phyloP scores from a whole-genome alignment of 2,888 invertebrate genomes.

The Hipparchia semele region DNA sequence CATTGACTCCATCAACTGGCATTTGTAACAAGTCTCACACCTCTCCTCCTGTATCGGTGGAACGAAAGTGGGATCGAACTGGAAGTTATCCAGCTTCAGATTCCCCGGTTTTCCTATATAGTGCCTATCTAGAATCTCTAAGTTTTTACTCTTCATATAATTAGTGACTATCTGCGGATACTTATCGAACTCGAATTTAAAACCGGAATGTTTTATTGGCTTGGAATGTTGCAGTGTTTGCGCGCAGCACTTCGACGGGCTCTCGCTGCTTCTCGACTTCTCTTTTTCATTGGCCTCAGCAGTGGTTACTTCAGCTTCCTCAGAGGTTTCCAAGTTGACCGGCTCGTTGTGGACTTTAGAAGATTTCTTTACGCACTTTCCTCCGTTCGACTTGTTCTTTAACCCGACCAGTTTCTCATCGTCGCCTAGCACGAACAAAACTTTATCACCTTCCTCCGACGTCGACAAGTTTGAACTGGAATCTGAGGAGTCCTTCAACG shows the following conservation, averaged over 20 bases:
- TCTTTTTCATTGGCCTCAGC: conserved; percentile 53
- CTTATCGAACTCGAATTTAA: conserved; percentile 89
- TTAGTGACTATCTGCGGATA: conserved; percentile 89
- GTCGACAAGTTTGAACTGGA: conserved; percentile 67
- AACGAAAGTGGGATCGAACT: conserved; percentile 77
- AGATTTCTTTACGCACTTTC: conserved; percentile 72
- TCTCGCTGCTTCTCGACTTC: conserved; percentile 52
- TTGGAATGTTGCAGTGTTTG: conserved; percentile 83
- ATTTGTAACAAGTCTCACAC: conserved; percentile 80
- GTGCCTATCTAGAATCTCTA: conserved; percentile 84
- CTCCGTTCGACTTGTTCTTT: conserved; percentile 79
- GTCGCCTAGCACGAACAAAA: conserved; percentile 88
- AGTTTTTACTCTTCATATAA: conserved; percentile 89
- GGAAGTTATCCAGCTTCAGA: conserved; percentile 78
- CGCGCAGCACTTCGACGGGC: conserved; percentile 74
- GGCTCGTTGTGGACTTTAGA: conserved; percentile 60
- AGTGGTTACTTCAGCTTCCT: conserved; percentile 48
- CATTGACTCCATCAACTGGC: conserved; percentile 80
- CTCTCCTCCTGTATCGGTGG: conserved; percentile 74
- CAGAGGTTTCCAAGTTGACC: conserved; percentile 46
- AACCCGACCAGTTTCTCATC: conserved; percentile 86
- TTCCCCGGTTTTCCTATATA: conserved; percentile 83
- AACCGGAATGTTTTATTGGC: conserved; percentile 86
- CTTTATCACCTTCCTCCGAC: conserved; percentile 69
- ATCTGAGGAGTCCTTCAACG: conserved; percentile 61